Conservation (phyloP, 2,797 vertebrate species). For the Hydrolagus colliei region DNA sequence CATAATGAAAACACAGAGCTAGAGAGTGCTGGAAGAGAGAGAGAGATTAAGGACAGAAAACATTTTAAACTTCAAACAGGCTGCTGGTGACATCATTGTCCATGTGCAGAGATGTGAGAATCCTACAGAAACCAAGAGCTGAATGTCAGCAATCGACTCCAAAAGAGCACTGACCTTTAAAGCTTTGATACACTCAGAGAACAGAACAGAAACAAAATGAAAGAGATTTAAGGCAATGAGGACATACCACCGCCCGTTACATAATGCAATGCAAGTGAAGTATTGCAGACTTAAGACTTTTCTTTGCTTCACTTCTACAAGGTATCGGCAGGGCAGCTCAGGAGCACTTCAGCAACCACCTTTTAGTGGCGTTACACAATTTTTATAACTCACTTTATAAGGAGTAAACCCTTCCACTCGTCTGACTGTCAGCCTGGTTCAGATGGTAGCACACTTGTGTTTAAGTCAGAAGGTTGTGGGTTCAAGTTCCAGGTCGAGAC, state of each 20-base stretch:
- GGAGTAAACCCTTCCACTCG: neutral
- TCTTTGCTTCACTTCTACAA: neutral
- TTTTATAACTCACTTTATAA: neutral
- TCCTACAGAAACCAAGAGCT: conserved; percentile 1
- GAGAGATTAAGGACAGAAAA: neutral
- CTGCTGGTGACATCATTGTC: conserved; percentile 15
- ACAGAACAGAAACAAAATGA: conserved; percentile 21
- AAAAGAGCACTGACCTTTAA: conserved; percentile 5
- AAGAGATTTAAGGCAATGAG: neutral
- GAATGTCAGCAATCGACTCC: conserved; percentile 16
- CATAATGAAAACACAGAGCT: neutral
- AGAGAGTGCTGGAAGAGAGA: neutral
- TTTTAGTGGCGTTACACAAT: neutral
- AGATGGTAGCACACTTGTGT: too few species aligned
- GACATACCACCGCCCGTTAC: neutral
- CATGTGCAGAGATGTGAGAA: conserved; percentile 11
- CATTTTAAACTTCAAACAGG: conserved; percentile 14
- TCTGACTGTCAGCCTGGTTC: neutral
- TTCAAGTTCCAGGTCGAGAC: too few species aligned
- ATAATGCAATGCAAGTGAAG: neutral
- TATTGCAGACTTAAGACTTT: neutral
- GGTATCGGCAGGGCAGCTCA: neutral
- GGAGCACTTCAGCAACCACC: neutral
- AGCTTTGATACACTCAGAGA: conserved; percentile 20
- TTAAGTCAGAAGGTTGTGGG: too few species aligned